These are phyloP conservation scores for Lamprotornis superbus DNA, from an alignment of 2,113 vertebrate genomes.

Conservation along the genomic window DNA sequence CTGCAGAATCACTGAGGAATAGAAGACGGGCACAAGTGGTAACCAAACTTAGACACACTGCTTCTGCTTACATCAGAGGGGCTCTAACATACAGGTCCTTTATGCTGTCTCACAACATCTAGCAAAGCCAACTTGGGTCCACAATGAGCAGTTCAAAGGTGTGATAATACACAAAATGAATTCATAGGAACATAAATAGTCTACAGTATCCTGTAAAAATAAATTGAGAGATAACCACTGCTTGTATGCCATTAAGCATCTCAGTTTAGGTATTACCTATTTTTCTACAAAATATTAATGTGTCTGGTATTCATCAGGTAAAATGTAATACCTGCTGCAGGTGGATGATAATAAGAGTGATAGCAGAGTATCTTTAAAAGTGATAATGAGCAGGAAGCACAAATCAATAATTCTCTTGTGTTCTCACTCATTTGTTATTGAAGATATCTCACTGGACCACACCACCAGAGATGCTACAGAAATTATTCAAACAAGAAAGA, in stretches of 20 bases:
- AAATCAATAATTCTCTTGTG: neutral
- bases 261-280: neutral
- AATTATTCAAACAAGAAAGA: neutral
- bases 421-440: neutral
- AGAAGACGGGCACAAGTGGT: neutral
- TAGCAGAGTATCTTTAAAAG: neutral
- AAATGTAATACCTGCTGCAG: neutral
- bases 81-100: neutral
- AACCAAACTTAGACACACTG: neutral
- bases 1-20: neutral
- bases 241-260: neutral
- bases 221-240: neutral
- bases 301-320: neutral
- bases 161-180: neutral
- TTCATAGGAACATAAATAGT: neutral
- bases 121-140: neutral
- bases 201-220: neutral
- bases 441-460: neutral
- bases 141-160: neutral
- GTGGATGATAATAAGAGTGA: neutral
- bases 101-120: neutral
- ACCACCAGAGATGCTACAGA: neutral
- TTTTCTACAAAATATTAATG: neutral
- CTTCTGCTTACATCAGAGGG: neutral
- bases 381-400: fast-evolving